Evolutionary conservation across 2,113 vertebrate species (phyloP).

Genomic region (Motacilla alba): DNA sequence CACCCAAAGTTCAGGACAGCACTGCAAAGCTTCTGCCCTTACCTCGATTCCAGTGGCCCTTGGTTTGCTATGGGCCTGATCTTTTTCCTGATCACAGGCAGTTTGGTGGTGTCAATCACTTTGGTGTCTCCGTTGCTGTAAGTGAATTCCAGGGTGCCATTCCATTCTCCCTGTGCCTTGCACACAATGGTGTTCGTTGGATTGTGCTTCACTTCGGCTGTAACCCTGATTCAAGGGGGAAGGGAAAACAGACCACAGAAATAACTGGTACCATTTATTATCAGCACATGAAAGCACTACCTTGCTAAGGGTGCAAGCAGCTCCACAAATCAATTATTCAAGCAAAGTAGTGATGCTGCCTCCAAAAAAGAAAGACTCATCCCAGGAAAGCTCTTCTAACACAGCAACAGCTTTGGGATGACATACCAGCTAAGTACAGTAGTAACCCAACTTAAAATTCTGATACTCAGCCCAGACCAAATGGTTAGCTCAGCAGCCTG

Average conservation of each 20-base stretch:
- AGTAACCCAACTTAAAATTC: neutral
- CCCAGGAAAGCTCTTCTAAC: neutral
- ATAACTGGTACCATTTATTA: neutral
- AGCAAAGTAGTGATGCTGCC: neutral
- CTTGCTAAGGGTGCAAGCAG: neutral
- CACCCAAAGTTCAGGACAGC: fast-evolving
- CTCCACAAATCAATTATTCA: neutral
- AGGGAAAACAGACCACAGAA: neutral
- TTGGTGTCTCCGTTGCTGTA: slow-evolving; percentile 93
- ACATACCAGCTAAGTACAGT: neutral
- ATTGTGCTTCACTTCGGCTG: slow-evolving; percentile 92
- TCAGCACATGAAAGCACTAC: neutral
- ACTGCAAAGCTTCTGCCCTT: neutral
- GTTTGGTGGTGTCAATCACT: slow-evolving; percentile 85
- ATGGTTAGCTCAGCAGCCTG: neutral
- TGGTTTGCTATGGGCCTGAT: slow-evolving; percentile 85
- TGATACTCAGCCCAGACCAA: neutral
- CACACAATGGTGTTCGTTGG: slow-evolving; percentile 89
- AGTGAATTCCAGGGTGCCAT: slow-evolving; percentile 90
- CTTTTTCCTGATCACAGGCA: slow-evolving; percentile 85
- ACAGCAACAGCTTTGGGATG: neutral
- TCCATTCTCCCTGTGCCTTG: slow-evolving; percentile 96
- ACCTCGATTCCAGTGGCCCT: slow-evolving; percentile 89
- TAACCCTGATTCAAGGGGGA: slow-evolving; percentile 76
- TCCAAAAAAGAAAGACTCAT: neutral